Evolutionary conservation across 23 tunicate genomes (phyloP).

Genomic region (Aplidium turbinatum): DNA sequence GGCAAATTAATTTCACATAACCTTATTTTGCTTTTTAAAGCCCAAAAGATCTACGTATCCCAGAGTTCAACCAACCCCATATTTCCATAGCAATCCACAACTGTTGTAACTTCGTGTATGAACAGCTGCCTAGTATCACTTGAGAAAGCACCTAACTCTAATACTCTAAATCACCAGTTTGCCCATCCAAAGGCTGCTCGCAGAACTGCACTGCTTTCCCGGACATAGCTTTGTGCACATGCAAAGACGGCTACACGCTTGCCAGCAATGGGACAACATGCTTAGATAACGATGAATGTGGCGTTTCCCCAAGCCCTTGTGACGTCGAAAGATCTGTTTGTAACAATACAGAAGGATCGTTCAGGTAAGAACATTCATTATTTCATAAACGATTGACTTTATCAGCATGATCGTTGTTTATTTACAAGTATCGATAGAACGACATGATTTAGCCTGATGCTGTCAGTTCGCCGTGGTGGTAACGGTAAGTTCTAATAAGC

Average conservation of each 20-base stretch:
- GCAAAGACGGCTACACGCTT: constrained; percentile 33
- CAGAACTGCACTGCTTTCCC: constrained; percentile 2
- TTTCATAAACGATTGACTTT: not conserved
- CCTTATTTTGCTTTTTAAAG: too few species aligned
- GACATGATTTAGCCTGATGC: too few species aligned
- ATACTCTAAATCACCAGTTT: constrained; percentile 18
- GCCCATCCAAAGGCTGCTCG: constrained; percentile 1
- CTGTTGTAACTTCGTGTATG: too few species aligned
- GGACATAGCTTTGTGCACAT: constrained; percentile 13
- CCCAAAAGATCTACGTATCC: too few species aligned
- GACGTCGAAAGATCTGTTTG: constrained; percentile 11
- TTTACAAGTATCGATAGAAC: too few species aligned
- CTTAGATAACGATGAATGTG: constrained; percentile 56
- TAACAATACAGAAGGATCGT: constrained; percentile 13
- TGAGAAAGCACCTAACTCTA: too few species aligned
- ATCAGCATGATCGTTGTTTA: not conserved
- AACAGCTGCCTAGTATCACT: too few species aligned
- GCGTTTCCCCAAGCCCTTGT: constrained; percentile 4
- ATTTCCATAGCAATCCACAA: too few species aligned
- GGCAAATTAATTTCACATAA: too few species aligned
- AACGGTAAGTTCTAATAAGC: too few species aligned
- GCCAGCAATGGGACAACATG: constrained; percentile 9
- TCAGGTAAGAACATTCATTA: not conserved
- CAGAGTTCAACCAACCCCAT: too few species aligned
- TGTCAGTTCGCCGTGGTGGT: too few species aligned